Percentiles rank a stretch among this genome's conserved stretches.
Evolutionary conservation across 2,797 vertebrate species (phyloP).

Genomic region (Enteromius viviparus): DNA sequence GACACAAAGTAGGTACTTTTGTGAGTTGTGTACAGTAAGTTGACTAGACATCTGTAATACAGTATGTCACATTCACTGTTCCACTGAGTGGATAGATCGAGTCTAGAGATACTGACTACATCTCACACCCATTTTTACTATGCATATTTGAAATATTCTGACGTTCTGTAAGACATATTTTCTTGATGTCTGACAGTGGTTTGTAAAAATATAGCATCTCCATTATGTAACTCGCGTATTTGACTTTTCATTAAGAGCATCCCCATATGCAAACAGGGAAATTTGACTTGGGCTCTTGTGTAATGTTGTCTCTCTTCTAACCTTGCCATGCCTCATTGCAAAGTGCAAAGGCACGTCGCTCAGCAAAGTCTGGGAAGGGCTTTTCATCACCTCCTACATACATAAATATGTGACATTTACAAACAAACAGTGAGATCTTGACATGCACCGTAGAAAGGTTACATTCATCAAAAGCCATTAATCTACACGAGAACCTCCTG

Average conservation of each 20-base stretch:
- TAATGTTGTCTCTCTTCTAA: constrained; percentile 15
- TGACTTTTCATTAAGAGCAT: neutral
- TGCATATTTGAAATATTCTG: neutral
- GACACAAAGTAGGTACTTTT: neutral
- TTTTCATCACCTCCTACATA: constrained; percentile 8
- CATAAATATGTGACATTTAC: neutral
- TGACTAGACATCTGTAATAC: neutral
- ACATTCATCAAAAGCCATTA: constrained; percentile 1
- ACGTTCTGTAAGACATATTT: neutral
- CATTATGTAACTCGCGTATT: neutral
- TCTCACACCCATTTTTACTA: neutral
- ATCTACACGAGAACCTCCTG: neutral
- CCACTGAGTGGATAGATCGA: neutral
- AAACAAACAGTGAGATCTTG: neutral
- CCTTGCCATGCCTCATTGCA: neutral
- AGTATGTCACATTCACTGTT: neutral
- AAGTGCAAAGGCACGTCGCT: neutral
- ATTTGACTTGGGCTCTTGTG: constrained; percentile 3
- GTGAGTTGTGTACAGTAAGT: neutral
- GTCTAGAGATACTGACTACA: neutral
- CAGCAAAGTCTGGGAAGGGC: neutral
- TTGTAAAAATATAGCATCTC: neutral
- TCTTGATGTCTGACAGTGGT: neutral
- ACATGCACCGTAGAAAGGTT: neutral
- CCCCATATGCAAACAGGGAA: constrained; percentile 32